Base-by-base conservation (phyloP, 2,888 invertebrate species). In the Ariolimax columbianus region DNA sequence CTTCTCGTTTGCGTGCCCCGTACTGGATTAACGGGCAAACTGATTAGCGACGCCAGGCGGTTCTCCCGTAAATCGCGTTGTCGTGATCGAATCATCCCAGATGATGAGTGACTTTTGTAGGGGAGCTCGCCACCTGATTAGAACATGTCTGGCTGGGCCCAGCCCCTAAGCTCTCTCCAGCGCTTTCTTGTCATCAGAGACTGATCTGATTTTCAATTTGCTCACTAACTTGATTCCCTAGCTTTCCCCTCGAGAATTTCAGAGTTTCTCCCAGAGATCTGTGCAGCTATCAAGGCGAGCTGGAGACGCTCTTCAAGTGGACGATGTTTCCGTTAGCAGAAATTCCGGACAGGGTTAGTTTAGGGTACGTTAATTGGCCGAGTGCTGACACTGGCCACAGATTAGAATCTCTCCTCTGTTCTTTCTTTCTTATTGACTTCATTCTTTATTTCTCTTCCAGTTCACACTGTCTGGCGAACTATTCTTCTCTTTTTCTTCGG, bases 141-240 rank as follows among this genome's bases (percentile, higher is more conserved):
- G 63, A 73, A 84, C 84, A 73, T 79, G 84, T 79, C 84, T 83
- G 75, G 83, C 82, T 59, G 19, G 70, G 78, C 30, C 47, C 77
- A 73, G 66, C 77, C 82, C 75, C 66, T 83, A 83, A 83, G 86
- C 83, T 83, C 83, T 84, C 79, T 73, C 55, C 38, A 51, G 51
- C 68, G 87, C 88, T 90, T 88, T 89, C 89, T 90, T 88, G 88
- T 86, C 85, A 84, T 86, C 80, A 70, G 87, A 86, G 89, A 88
- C 89, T 90, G 90, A 90, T 89, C 89, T 90, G 90, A 90, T 90
- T 90, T 90, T 89, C 90, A 90, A 90, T 90, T 90, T 90, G 89
- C 88, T 86, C 86, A 88, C 89, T 90, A 90, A 90, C 89, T 88
- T 87, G 89, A 89, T 89, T 89, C 86, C 83, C 83, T 59, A 77